Percentiles rank a stretch among this genome's conserved stretches.
Evolutionary conservation across 2,797 vertebrate genomes (phyloP).

Genomic region (Sebastes vulpes): DNA sequence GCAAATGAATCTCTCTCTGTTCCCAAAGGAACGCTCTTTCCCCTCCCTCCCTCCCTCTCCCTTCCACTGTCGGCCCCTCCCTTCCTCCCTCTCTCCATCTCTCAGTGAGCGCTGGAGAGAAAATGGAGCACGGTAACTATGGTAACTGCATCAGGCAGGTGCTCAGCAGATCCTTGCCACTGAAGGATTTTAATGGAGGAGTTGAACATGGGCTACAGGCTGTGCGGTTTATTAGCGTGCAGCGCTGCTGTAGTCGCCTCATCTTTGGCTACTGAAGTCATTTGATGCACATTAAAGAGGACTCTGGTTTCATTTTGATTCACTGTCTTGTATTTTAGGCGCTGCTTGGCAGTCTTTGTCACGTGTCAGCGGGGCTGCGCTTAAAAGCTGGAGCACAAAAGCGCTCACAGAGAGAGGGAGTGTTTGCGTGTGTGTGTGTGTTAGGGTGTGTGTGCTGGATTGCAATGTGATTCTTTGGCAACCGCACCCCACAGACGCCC

Average conservation of each 20-base stretch:
- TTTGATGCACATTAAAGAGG: neutral
- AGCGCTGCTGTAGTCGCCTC: neutral
- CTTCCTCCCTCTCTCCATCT: conserved; percentile 54
- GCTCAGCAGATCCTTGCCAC: conserved; percentile 44
- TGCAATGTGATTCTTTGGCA: conserved; percentile 73
- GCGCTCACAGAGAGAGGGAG: conserved; percentile 26
- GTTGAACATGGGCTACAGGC: neutral
- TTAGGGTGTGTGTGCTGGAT: conserved; percentile 51
- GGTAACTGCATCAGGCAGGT: conserved; percentile 86
- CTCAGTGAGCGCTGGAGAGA: conserved; percentile 58
- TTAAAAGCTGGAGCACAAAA: conserved; percentile 52
- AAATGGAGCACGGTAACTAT: conserved; percentile 87
- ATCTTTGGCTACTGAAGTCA: neutral
- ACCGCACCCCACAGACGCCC: conserved; percentile 59
- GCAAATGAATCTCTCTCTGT: conserved; percentile 62
- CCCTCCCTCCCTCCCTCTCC: conserved; percentile 12
- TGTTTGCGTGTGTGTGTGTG: conserved; percentile 2
- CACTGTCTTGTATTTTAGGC: conserved; percentile 14
- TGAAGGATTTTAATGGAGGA: conserved; percentile 40
- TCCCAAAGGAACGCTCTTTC: conserved; percentile 51
- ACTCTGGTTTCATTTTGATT: conserved; percentile 2
- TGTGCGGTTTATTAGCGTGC: neutral
- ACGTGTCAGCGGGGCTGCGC: conserved; percentile 28
- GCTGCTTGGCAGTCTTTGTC: conserved; percentile 18
- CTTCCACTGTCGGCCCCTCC: conserved; percentile 37